Base-by-base conservation (phyloP, 2,797 vertebrate species). In the Vultur gryphus region DNA sequence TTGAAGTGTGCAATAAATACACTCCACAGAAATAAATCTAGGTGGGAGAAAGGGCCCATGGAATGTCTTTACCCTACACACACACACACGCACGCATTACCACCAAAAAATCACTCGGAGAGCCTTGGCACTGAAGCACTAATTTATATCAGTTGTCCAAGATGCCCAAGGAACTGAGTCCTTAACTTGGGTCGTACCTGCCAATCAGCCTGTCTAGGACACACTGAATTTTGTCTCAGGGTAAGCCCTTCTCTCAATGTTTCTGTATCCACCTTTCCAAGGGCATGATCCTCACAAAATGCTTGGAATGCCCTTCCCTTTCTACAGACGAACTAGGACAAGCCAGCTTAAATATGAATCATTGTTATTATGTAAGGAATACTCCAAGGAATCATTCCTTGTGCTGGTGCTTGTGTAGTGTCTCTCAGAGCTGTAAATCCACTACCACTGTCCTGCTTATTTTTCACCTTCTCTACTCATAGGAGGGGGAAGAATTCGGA, bases 251-350 rank as follows among this genome's bases (percentile, higher is more conserved):
- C 62, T 66, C 55, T 82, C 39, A 29, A 59, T 57, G 58, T 24
- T 87, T 87, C 26, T 16, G 11, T 41, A 70, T 35, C 35, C 37
- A 78, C 37, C 41, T 94, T 92, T 87, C 72, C 72, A 83, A 85
- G 23, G n/a, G 41, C 41, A 93, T 11, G 49, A 83, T 78, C 76
- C 18, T 80, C 71, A 80, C 84, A 57, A 94, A 93, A 88, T 78
- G 14, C 49, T 78, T 81, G 82, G 84, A 93, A 95, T 90, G 79
- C 37, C 39, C 92, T 80, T 86, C 78, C 37, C 2, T 69, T 96
- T 58, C 46, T 54, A n/a, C 35, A 86, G 29, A 33, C 0, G 0
- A 87, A 89, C 49, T 51, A 69, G 94, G 72, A 84, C 81, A 92
- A 87, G 37, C 23, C 29, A 83, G 10, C 37, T 77, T 84, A 58